Evolutionary conservation across 2,113 vertebrate genomes (phyloP).

Genomic region (Tachycineta bicolor): DNA sequence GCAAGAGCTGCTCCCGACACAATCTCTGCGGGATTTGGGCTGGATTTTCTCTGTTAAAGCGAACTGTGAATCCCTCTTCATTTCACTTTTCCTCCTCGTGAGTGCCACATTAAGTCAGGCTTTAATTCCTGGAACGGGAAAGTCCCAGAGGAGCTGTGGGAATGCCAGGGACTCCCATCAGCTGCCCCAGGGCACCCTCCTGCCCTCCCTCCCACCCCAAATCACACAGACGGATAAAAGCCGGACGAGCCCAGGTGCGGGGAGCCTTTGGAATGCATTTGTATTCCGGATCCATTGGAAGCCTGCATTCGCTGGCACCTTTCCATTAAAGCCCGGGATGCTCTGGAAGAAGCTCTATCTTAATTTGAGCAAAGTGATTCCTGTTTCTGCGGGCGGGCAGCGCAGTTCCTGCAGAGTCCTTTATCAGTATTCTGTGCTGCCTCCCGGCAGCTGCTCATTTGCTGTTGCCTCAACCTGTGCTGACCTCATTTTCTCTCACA

Average conservation of each 20-base stretch:
- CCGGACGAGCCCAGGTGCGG: fast-evolving
- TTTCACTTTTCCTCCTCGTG: background rate
- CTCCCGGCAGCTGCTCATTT: constrained; percentile 93
- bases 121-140: background rate
- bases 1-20: background rate
- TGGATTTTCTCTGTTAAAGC: fast-evolving
- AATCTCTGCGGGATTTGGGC: background rate
- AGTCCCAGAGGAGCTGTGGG: background rate
- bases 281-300: background rate
- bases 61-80: background rate
- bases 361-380: constrained; percentile 71
- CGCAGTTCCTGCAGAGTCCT: constrained; percentile 45
- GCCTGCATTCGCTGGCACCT: background rate
- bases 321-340: constrained; percentile 24
- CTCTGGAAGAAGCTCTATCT: constrained; percentile 30
- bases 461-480: constrained; percentile 85
- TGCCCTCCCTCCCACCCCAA: background rate
- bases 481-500: constrained; percentile 93
- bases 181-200: background rate
- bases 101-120: background rate
- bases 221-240: fast-evolving
- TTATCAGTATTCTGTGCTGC: constrained; percentile 80
- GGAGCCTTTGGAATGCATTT: background rate
- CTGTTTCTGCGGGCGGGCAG: constrained; percentile 30
- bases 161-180: background rate